Percentiles rank a stretch among this genome's conserved stretches.
These are phyloP conservation scores for Sciaenops ocellatus DNA, from an alignment of 2,797 vertebrate genomes.

Conservation along the genomic window DNA sequence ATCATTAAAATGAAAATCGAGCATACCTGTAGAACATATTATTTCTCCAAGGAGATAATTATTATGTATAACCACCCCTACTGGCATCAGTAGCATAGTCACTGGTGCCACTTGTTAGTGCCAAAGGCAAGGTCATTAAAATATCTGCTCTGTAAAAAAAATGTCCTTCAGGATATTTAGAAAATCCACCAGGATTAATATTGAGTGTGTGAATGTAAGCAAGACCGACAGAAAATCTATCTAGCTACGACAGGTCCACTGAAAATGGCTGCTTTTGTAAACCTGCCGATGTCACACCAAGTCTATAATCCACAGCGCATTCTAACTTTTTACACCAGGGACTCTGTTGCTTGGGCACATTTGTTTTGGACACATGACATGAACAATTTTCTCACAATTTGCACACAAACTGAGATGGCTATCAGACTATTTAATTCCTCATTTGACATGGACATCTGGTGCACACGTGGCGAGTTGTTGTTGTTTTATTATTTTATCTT, in stretches of 20 bases:
- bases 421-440: too few species aligned
- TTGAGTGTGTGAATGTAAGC: neutral
- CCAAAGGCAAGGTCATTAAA: slow-evolving; percentile 22
- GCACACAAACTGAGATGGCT: too few species aligned
- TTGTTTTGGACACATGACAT: neutral
- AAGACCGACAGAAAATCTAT: neutral
- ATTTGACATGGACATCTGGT: too few species aligned
- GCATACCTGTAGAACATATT: slow-evolving; percentile 9
- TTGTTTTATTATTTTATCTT: too few species aligned
- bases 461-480: too few species aligned
- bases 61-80: neutral
- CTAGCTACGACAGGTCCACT: neutral
- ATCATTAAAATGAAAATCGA: too few species aligned
- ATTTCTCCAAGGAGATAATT: slow-evolving; percentile 53
- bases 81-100: slow-evolving; percentile 2
- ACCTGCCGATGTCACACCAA: neutral
- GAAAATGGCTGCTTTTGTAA: neutral
- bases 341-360: neutral
- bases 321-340: neutral
- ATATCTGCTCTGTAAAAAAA: neutral
- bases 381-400: neutral
- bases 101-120: slow-evolving; percentile 6
- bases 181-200: slow-evolving; percentile 5
- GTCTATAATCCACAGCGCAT: neutral
- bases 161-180: neutral